Conservation (phyloP, 1,140 invertebrate species). For the Cyphomyrmex costatus region DNA sequence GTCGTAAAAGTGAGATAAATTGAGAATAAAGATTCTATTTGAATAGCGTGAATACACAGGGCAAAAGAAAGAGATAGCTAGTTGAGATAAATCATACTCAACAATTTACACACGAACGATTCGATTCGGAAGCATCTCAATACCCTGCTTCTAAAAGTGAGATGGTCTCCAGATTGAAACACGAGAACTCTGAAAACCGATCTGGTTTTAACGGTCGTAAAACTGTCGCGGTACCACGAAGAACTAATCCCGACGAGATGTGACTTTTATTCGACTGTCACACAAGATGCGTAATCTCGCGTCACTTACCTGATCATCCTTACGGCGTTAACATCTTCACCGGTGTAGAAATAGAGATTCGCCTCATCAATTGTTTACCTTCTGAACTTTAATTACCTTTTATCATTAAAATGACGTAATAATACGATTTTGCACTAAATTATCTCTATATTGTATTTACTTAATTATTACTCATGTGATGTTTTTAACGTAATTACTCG, state of each 20-base stretch:
- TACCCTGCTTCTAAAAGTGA: conserved; percentile 45
- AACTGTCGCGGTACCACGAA: conserved; percentile 33
- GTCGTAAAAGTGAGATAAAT: too few species aligned
- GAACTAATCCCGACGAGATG: conserved; percentile 57
- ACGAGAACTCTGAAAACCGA: conserved; percentile 76
- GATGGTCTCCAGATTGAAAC: conserved; percentile 65
- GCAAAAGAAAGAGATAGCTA: too few species aligned
- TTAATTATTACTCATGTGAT: too few species aligned
- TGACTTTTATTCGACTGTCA: conserved; percentile 28
- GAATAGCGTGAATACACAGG: too few species aligned
- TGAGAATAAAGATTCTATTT: too few species aligned
- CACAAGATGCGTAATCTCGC: neutral
- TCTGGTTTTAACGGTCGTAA: conserved; percentile 67
- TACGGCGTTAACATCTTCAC: neutral
- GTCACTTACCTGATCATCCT: neutral
- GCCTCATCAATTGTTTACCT: neutral
- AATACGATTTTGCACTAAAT: too few species aligned
- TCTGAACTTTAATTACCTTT: too few species aligned
- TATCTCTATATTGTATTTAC: too few species aligned
- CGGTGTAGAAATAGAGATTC: neutral
- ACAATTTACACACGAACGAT: conserved; percentile 74
- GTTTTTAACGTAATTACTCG: too few species aligned
- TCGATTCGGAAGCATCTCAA: conserved; percentile 59
- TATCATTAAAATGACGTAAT: too few species aligned
- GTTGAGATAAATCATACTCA: conserved; percentile 71